Base-by-base conservation (phyloP, 2,113 vertebrate species). In the Loxodonta africana region DNA sequence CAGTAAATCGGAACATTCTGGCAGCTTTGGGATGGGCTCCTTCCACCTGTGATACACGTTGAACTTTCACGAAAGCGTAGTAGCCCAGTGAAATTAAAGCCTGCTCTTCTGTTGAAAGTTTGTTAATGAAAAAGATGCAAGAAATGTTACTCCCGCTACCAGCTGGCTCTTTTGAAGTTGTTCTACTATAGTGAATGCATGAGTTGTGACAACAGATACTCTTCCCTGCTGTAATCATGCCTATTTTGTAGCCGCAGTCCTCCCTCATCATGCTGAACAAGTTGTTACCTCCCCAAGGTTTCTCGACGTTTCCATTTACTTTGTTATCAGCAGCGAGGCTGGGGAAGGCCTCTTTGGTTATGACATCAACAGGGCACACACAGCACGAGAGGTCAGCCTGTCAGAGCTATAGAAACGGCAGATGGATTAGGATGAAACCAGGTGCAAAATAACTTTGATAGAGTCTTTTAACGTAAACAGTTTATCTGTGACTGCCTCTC, bases 381-480 rank as follows among this genome's bases (percentile, higher is more conserved):
- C 96, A 97, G 96, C 37, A 93, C 98, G 98, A 98, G 98, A 98
- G 98, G 97, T 98, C 98, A 98, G 97, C 97, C 98, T 98, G 97
- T 98, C 98, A 98, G 97, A 98, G 97, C 92, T 90, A 92, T 94
- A 96, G 96, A 98, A 98, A 98, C 96, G 98, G 96, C 98, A 98
- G 97, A 98, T 98, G 98, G 97, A 98, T 99, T 98, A 98, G 97
- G 95, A 97, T 97, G 97, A 97, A 98, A 96, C 97, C 94, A 96
- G 97, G 94, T 97, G 86, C 97, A 98, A 98, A 98, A 98, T 98
- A 98, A 98, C 98, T 98, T 98, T 98, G 98, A 98, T 98, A 97
- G 97, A 98, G 98, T 97, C 97, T 98, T 98, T 97, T 98, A 97
- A 97, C 98, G 97, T 98, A 98, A 98, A 97, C 97, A 97, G 96